phyloP scores from a whole-genome alignment of 1,140 invertebrate genomes.

The Leguminivora glycinivorella region DNA sequence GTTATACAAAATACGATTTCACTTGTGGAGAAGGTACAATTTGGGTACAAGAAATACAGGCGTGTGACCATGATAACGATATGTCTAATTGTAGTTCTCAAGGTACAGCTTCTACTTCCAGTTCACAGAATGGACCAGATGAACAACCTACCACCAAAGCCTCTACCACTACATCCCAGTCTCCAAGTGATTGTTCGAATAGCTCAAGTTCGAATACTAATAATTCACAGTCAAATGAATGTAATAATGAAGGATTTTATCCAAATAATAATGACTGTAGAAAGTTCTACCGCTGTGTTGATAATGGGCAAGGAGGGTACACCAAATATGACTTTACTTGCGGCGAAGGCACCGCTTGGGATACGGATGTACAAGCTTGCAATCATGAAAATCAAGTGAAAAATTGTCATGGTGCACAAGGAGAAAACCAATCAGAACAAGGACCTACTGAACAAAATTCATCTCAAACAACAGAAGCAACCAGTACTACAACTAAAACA shows the following conservation, averaged over 20 bases:
- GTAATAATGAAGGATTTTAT: slow-evolving; percentile 77
- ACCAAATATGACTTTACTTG: slow-evolving; percentile 81
- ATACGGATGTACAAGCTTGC: slow-evolving; percentile 46
- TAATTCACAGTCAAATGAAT: slow-evolving; percentile 35
- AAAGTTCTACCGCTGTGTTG: slow-evolving; percentile 83
- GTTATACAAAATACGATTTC: slow-evolving; percentile 84
- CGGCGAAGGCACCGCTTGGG: slow-evolving; percentile 79
- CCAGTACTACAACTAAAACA: slow-evolving; percentile 36
- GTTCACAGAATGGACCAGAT: slow-evolving; percentile 37
- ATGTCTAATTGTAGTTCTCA: slow-evolving; percentile 59
- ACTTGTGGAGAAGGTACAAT: slow-evolving; percentile 86
- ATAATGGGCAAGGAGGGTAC: slow-evolving; percentile 78
- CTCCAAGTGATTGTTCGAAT: slow-evolving; percentile 34
- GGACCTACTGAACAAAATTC: slow-evolving; percentile 41
- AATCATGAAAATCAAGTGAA: slow-evolving; percentile 58
- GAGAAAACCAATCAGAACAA: slow-evolving; percentile 34
- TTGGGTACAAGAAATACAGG: slow-evolving; percentile 84
- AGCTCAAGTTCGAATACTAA: slow-evolving; percentile 32
- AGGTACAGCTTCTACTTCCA: slow-evolving; percentile 36
- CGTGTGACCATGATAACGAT: slow-evolving; percentile 84
- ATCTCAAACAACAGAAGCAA: slow-evolving; percentile 30
- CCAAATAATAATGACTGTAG: slow-evolving; percentile 49
- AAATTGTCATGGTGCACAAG: slow-evolving; percentile 44
- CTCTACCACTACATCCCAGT: slow-evolving; percentile 33
- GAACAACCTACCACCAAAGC: slow-evolving; percentile 43